These are phyloP conservation scores for Stichodactyla mertensii DNA, from an alignment of 64 coral and sea anemone genomes.

Conservation along the genomic window DNA sequence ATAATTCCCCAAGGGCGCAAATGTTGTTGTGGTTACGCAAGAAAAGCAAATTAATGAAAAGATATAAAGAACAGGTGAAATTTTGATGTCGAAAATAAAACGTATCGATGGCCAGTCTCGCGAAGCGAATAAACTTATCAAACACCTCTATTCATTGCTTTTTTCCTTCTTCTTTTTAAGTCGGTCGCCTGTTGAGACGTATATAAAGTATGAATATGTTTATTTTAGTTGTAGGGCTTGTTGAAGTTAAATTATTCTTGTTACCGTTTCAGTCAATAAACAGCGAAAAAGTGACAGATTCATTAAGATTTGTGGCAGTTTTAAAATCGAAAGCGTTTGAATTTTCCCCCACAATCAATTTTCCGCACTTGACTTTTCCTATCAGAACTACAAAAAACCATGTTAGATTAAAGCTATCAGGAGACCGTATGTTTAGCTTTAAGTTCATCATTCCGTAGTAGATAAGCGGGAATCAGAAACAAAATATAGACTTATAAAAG, in stretches of 20 bases:
- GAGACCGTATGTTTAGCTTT: not conserved
- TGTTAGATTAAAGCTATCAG: not conserved
- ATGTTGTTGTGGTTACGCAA: not conserved
- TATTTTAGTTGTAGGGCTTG: not conserved
- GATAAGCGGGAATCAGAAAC: not conserved
- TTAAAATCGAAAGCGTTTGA: not conserved
- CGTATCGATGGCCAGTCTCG: not conserved
- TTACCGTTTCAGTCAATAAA: not conserved
- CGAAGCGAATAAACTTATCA: not conserved
- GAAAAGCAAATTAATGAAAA: not conserved
- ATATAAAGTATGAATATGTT: not conserved
- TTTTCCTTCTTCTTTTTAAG: not conserved
- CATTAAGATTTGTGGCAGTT: not conserved
- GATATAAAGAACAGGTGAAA: not conserved
- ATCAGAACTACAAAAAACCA: not conserved
- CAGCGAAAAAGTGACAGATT: not conserved
- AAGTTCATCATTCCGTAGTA: not conserved
- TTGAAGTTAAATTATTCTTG: not conserved
- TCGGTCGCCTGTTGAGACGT: not conserved
- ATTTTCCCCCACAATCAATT: not conserved
- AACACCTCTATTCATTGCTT: not conserved
- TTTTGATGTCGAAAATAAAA: not conserved
- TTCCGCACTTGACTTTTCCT: not conserved
- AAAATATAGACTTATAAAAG: not conserved
- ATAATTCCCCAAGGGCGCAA: not conserved